phyloP scores from a whole-genome alignment of 1,140 invertebrate species.

The Drosophila arawakana region DNA sequence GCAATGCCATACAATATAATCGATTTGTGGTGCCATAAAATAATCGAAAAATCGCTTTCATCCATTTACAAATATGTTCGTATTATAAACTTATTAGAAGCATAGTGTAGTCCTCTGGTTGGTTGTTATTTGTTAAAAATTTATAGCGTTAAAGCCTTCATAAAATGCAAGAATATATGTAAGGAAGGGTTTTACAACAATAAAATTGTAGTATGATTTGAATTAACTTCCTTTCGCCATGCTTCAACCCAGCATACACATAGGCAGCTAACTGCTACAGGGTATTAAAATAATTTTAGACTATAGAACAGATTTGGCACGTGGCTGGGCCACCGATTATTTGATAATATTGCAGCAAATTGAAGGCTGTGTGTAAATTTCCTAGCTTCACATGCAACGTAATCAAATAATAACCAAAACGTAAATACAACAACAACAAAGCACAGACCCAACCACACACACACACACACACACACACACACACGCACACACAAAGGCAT shows the following conservation, averaged over 20 bases:
- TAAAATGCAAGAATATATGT: no score
- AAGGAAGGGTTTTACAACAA: background rate
- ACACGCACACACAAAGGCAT: slow-evolving; percentile 7
- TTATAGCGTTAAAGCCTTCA: no score
- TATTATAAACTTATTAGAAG: background rate
- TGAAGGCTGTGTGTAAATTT: slow-evolving; percentile 24
- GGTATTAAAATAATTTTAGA: slow-evolving; percentile 19
- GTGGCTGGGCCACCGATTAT: slow-evolving; percentile 18
- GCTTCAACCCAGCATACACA: background rate
- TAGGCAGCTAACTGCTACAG: background rate
- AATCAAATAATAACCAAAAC: slow-evolving; percentile 62
- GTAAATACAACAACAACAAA: slow-evolving; percentile 28
- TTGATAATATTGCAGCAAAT: slow-evolving; percentile 12
- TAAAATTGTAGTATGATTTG: no score
- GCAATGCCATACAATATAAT: background rate
- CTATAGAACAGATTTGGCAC: slow-evolving; percentile 31
- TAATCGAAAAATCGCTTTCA: slow-evolving; percentile 8
- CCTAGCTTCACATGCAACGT: slow-evolving; percentile 16
- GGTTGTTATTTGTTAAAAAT: no score
- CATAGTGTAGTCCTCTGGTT: background rate
- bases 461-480: background rate
- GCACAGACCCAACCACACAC: slow-evolving; percentile 22
- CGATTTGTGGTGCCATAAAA: slow-evolving; percentile 6
- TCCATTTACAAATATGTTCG: slow-evolving; percentile 5
- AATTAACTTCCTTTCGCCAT: no score